Evolutionary conservation across 1,140 invertebrate genomes (phyloP), one percentile per base, ranked within the genome.

Genomic region (Panulirus ornatus): DNA sequence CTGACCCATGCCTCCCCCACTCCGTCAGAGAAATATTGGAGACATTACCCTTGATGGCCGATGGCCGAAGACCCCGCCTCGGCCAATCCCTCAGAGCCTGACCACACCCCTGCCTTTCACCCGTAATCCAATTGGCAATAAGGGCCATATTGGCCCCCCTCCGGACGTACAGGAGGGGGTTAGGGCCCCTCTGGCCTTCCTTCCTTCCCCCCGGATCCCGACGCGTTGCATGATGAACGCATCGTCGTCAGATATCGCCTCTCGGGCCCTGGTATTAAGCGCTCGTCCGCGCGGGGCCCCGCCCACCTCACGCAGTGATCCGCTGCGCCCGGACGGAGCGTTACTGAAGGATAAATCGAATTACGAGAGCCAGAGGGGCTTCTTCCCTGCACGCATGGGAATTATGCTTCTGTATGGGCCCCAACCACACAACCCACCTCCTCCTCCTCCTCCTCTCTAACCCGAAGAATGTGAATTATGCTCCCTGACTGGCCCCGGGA

Each of bases 21-120:
- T 88, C 76, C 81, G 86, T 66, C 58, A 81, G 86, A 88, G 86
- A 88, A 88, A 88, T 88, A 88, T 88, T 88, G 86, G 85, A 51
- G 66, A 88, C 86, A 88, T 88, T 88, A 88, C 76, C 30, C 44
- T 16, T 88, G 86, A 88, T 88, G 71, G 86, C 78, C 86, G 86
- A 34, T 79, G 86, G 75, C 47, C 84, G 66, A 14, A 2, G n/a
- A 30, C 82, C 30, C 16, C n/a, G 34, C 30, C 19, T 14, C 30
- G 58, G 36, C 86, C 54, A 40, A 40, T 42, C 78, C 63, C 66
- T 3, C 16, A 54, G 47, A 22, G n/a, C 19, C 38, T 11, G 1
- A 44, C 44, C 54, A 22, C 40, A 79, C 75, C 54, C 75, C 75
- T 9, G 75, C 75, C 42, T 66, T 42, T 70, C 38, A 47, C 58